Evolutionary conservation across 1,140 invertebrate genomes (phyloP).

Genomic region (Arctopsyche grandis): DNA sequence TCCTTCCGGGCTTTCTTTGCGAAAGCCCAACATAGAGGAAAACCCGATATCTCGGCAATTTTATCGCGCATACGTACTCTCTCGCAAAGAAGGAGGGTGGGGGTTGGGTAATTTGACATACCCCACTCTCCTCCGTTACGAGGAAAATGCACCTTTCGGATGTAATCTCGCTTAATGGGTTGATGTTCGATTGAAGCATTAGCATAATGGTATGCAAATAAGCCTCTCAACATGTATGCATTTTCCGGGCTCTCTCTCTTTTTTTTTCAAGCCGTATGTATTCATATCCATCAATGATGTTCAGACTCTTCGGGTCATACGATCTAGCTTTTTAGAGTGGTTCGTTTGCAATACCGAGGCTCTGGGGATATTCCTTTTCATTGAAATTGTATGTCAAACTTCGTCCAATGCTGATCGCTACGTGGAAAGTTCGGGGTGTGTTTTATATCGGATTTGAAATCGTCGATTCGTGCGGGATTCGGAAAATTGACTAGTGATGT

Average conservation of each 20-base stretch:
- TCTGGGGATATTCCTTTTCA: background rate
- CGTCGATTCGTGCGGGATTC: too few species aligned
- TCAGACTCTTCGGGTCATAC: background rate
- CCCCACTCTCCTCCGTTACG: background rate
- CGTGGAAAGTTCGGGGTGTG: too few species aligned
- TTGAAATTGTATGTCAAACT: too few species aligned
- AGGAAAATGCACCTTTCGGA: conserved; percentile 23
- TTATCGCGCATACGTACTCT: conserved; percentile 26
- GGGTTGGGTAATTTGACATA: conserved; percentile 21
- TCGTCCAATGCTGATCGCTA: too few species aligned
- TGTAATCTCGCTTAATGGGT: conserved; percentile 25
- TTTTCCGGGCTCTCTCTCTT: background rate
- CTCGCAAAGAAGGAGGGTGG: background rate
- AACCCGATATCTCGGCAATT: conserved; percentile 39
- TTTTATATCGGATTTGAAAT: too few species aligned
- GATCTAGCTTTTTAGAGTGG: background rate
- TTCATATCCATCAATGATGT: too few species aligned
- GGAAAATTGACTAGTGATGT: too few species aligned
- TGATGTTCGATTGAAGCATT: conserved; percentile 25
- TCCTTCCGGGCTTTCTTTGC: conserved; percentile 12
- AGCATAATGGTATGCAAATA: conserved; percentile 18
- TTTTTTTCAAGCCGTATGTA: too few species aligned
- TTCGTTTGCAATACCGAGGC: background rate
- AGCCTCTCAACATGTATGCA: background rate
- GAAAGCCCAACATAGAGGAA: background rate